These are phyloP conservation scores for Sinohyriopsis cumingii DNA, from an alignment of 2,888 invertebrate genomes.

Conservation along the genomic window DNA sequence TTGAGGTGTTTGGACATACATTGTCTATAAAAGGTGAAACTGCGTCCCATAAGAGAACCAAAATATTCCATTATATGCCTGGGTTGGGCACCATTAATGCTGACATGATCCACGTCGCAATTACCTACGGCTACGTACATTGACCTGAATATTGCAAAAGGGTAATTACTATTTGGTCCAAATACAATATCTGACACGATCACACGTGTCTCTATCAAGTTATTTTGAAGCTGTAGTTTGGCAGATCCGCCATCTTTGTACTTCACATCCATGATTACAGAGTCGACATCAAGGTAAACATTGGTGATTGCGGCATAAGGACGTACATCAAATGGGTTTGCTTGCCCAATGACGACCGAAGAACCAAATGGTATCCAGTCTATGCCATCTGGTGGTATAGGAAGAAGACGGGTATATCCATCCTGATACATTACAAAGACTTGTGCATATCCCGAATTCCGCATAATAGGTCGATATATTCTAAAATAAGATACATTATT, in stretches of 20 bases:
- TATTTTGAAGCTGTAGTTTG: conserved; percentile 1
- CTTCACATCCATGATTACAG: background rate
- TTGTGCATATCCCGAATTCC: conserved; percentile 47
- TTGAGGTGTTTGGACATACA: conserved; percentile 58
- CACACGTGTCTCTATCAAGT: background rate
- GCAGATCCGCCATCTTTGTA: conserved; percentile 8
- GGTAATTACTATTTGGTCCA: conserved; percentile 23
- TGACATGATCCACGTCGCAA: conserved; percentile 49
- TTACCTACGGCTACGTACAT: conserved; percentile 55
- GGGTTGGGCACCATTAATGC: conserved; percentile 36
- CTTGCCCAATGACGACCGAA: conserved; percentile 9
- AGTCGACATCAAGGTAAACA: conserved; percentile 3
- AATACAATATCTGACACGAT: background rate
- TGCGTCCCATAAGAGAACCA: conserved; percentile 33
- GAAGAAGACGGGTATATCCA: conserved; percentile 49
- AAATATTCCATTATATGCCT: conserved; percentile 48
- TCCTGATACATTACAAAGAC: conserved; percentile 55
- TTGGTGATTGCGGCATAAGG: conserved; percentile 7
- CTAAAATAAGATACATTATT: conserved; percentile 46
- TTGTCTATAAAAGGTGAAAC: conserved; percentile 51
- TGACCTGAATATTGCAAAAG: conserved; percentile 52
- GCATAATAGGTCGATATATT: conserved; percentile 47
- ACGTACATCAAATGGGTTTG: background rate
- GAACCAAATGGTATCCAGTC: conserved; percentile 57
- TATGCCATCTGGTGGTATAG: conserved; percentile 47